Conservation (phyloP, 2,113 vertebrate genomes). For the Aspidoscelis tigris region DNA sequence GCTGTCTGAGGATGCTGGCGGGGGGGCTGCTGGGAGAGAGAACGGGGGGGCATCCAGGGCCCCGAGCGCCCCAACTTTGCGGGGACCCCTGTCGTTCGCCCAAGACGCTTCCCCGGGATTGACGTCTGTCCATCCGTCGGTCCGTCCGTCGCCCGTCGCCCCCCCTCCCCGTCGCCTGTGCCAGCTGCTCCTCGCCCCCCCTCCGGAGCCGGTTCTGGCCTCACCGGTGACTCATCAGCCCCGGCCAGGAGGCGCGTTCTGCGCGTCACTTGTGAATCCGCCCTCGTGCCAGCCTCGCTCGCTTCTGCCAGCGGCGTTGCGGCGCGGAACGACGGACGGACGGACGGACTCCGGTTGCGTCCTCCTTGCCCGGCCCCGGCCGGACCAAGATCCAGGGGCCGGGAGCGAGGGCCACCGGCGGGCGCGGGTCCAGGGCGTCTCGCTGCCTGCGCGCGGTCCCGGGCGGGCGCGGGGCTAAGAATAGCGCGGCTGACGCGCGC, state of each 20-base stretch:
- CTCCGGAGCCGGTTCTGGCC: background rate
- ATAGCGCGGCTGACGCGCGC: conserved; percentile 33
- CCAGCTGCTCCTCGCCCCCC: background rate
- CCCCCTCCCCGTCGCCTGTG: background rate
- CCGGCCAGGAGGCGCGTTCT: background rate
- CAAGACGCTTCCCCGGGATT: background rate
- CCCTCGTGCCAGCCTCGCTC: background rate
- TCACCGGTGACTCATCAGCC: conserved; percentile 1
- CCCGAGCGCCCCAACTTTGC: no score
- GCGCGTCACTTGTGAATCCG: conserved; percentile 15
- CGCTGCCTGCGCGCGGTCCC: background rate
- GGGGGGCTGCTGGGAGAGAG: no score
- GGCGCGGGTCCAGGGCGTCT: background rate
- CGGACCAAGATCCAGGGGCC: background rate
- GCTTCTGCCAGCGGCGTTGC: background rate
- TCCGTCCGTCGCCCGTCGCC: background rate
- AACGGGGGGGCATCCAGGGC: no score
- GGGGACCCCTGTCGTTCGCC: no score
- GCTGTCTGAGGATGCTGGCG: no score
- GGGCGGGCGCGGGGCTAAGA: conserved; percentile 6
- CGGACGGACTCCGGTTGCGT: background rate
- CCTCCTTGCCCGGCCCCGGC: background rate
- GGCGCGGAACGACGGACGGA: background rate
- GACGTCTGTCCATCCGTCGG: background rate
- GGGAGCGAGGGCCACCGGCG: background rate